A percentile compares a stretch with the other conserved stretches of the same genome.
Conservation (phyloP, 2,113 vertebrate species). For the Lophius piscatorius region DNA sequence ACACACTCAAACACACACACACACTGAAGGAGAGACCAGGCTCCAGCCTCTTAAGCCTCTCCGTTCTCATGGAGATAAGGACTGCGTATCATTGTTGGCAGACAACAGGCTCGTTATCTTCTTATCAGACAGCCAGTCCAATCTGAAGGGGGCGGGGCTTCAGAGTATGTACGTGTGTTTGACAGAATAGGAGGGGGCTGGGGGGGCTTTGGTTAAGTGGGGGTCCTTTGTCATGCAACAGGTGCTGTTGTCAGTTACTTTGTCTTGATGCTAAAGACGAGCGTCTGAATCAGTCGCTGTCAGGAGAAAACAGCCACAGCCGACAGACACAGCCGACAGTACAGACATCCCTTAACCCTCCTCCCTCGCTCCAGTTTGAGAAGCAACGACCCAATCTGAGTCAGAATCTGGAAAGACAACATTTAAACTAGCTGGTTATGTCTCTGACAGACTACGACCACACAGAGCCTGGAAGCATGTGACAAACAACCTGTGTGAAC, state of each 20-base stretch:
- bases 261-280: conserved; percentile 43
- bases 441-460: too few relatives aligned
- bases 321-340: conserved; percentile 12
- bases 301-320: conserved; percentile 9
- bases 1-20: too few relatives aligned
- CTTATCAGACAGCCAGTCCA: conserved; percentile 72
- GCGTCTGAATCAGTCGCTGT: conserved; percentile 16
- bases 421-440: too few relatives aligned
- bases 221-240: conserved; percentile 76
- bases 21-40: conserved; percentile 3
- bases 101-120: conserved; percentile 64
- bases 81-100: conserved; percentile 66
- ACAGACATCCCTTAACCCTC: too few relatives aligned
- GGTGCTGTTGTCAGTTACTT: conserved; percentile 75
- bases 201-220: conserved; percentile 41
- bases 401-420: too few relatives aligned
- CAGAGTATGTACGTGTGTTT: conserved; percentile 19
- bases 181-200: background rate
- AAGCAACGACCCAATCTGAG: too few relatives aligned
- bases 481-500: too few relatives aligned
- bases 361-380: too few relatives aligned
- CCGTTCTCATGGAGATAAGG: conserved; percentile 76
- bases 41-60: conserved; percentile 59
- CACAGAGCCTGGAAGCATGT: too few relatives aligned
- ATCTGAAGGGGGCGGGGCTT: conserved; percentile 40